phyloP scores from a whole-genome alignment of 2,113 vertebrate genomes.

The Heloderma charlesbogerti region DNA sequence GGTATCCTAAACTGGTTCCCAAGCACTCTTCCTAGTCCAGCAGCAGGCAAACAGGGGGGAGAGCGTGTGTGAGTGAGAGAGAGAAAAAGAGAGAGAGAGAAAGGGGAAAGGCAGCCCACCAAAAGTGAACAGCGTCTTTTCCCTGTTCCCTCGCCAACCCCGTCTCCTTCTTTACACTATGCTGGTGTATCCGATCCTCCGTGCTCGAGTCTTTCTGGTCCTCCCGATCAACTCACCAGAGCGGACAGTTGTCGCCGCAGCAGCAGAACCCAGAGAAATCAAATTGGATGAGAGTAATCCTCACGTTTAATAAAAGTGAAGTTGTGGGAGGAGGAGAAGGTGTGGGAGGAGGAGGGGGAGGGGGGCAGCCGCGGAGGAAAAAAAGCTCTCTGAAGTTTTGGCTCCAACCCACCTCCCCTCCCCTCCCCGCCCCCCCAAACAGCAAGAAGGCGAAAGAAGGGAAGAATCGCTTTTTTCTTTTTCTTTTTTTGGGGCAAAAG shows the following conservation, averaged over 20 bases:
- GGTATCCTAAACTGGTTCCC: background rate
- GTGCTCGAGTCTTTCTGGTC: constrained; percentile 41
- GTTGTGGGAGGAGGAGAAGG: constrained; percentile 25
- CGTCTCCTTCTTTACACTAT: constrained; percentile 57
- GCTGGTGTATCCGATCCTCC: constrained; percentile 58
- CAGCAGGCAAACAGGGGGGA: background rate
- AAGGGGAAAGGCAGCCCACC: constrained; percentile 47
- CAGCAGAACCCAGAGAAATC: constrained; percentile 21
- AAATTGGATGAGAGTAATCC: background rate
- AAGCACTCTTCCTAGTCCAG: background rate
- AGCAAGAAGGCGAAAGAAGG: constrained; percentile 49
- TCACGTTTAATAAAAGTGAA: constrained; percentile 37
- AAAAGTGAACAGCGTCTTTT: constrained; percentile 45
- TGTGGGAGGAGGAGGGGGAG: constrained; percentile 1
- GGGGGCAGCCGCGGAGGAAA: constrained; percentile 7
- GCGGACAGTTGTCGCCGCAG: constrained; percentile 30
- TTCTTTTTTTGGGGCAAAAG: background rate
- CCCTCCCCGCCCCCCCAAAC: background rate
- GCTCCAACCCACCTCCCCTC: constrained; percentile 1
- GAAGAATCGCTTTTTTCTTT: background rate
- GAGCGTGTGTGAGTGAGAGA: background rate
- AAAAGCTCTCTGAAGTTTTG: constrained; percentile 4
- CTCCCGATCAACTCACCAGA: constrained; percentile 34
- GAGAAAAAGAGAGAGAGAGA: background rate
- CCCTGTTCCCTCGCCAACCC: constrained; percentile 37